Evolutionary conservation across 2,888 invertebrate species (phyloP), one percentile per base, ranked within the genome.

Genomic region (Bimastos eiseni): DNA sequence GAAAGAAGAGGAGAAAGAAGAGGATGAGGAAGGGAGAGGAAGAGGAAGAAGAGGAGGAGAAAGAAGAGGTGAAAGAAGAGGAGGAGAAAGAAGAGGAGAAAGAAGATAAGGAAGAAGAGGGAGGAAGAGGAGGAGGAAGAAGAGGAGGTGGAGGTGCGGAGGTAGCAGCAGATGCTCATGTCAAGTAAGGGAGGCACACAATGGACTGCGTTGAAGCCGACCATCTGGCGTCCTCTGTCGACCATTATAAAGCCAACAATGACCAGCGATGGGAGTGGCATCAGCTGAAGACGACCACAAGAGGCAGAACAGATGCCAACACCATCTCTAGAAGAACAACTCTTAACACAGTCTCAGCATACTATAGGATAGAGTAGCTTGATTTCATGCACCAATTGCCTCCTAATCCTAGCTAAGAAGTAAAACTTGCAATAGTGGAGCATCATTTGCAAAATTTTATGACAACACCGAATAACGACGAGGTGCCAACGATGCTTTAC

Each of bases 141-240:
- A n/a, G 83, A 83, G 83, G n/a, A 8, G 83, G n/a, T n/a, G n/a
- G 83, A 83, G n/a, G n/a, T n/a, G 83, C 33, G 1, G 83, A 8
- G 2, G n/a, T 13, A 83, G 83, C 11, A 36, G 37, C 34, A 19
- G 86, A 86, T 21, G 84, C 5, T 36, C n/a, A 37, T 34, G 21
- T 5, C 36, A 86, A 37, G 86, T 86, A 36, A 86, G 36, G 86
- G 37, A 19, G 37, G 24, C 21, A 34, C 19, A 86, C 86, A 86
- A 86, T 86, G 86, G 24, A 34, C 86, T 0, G 86, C 86, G 34
- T 33, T 86, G 86, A 86, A 86, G 17, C 86, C 8, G 86, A 86
- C 86, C 86, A 86, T 86, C 86, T 86, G 86, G 86, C 86, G 34
- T 36, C 36, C 34, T 86, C 86, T 86, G 86, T 37, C 86, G 86